Evolutionary conservation across 2,888 invertebrate species (phyloP).

Genomic region (Vandiemenella viatica): DNA sequence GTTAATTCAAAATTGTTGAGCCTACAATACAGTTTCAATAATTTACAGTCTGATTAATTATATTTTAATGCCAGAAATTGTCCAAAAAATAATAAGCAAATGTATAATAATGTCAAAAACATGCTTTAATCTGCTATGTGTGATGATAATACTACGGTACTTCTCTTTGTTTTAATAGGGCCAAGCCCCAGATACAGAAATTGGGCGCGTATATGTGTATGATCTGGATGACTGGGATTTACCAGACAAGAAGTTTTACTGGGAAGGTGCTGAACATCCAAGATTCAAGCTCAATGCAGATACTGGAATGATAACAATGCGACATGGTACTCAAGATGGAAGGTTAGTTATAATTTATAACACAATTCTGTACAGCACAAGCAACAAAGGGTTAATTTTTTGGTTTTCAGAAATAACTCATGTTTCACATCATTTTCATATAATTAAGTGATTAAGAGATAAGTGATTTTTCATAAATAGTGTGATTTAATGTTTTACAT

Average conservation of each 20-base stretch:
- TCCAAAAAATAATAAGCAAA: too few relatives aligned
- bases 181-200: conserved; percentile 75
- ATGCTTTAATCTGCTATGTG: not conserved
- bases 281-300: conserved; percentile 79
- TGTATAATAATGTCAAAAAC: not conserved
- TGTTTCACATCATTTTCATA: not conserved
- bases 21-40: too few relatives aligned
- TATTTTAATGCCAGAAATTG: not conserved
- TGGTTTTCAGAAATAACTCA: not conserved
- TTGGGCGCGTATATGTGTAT: conserved; percentile 91
- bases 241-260: conserved; percentile 92
- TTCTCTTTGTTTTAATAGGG: conserved; percentile 37
- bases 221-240: conserved; percentile 98
- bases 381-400: not conserved
- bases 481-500: too few relatives aligned
- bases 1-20: not conserved
- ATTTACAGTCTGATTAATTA: too few relatives aligned
- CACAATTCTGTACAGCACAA: too few relatives aligned
- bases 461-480: too few relatives aligned
- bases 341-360: conserved; percentile 32
- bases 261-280: conserved; percentile 76
- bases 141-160: not conserved
- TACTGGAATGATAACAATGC: conserved; percentile 92
- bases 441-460: too few relatives aligned
- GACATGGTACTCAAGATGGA: conserved; percentile 79